phyloP scores from a whole-genome alignment of 1,140 invertebrate genomes.

The Drosophila guanche region DNA sequence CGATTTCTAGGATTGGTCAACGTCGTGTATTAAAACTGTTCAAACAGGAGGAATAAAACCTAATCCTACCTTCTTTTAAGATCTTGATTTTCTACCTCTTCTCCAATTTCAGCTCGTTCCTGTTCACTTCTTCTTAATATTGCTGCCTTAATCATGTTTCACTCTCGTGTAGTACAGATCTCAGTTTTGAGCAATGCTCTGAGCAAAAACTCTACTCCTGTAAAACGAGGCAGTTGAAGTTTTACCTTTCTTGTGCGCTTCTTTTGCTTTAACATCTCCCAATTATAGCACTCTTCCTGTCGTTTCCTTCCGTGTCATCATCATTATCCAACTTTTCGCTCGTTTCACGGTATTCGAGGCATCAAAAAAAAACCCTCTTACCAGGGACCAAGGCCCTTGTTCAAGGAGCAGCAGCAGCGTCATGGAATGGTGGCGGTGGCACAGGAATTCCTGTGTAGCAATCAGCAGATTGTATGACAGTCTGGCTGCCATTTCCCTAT shows the following conservation, averaged over 20 bases:
- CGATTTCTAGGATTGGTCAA: no score
- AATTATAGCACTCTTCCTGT: constrained; percentile 14
- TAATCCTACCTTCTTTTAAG: background rate
- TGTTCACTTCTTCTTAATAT: constrained; percentile 23
- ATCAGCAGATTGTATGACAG: constrained; percentile 61
- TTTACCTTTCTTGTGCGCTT: background rate
- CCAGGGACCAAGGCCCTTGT: background rate
- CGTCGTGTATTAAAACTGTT: no score
- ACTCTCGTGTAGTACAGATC: constrained; percentile 32
- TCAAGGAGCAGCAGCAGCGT: background rate
- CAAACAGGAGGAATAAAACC: no score
- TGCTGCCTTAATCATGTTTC: background rate
- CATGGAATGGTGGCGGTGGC: background rate
- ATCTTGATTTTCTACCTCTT: background rate
- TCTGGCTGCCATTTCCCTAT: constrained; percentile 75
- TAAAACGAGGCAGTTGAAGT: background rate
- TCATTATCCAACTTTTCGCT: constrained; percentile 30
- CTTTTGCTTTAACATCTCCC: background rate
- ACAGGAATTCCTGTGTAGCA: constrained; percentile 69
- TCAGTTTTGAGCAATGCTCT: constrained; percentile 8
- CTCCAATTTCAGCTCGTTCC: constrained; percentile 22
- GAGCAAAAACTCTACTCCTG: background rate
- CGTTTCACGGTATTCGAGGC: constrained; percentile 25
- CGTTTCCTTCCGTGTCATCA: background rate
- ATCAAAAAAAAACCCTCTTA: constrained; percentile 24